A percentile compares a stretch with the other conserved stretches of the same genome.
Evolutionary conservation across 37 sponge, comb jelly and placozoan genomes (phyloP).

Genomic region (Hexactinellida sp.): DNA sequence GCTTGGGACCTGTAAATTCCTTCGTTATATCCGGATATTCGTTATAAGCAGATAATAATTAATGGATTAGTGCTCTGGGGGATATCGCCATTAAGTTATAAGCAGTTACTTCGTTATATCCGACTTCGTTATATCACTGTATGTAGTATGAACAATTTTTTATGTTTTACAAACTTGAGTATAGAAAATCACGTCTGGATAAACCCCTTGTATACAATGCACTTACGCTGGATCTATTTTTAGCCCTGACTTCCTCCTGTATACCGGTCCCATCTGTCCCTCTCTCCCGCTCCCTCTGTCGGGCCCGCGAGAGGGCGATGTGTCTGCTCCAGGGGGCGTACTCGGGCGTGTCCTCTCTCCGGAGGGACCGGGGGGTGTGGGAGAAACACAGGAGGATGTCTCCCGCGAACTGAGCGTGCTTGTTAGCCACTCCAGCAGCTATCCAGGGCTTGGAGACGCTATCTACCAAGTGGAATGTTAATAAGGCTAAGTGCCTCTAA

Average conservation of each 20-base stretch:
- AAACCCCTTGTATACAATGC: not conserved
- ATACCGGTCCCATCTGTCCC: not conserved
- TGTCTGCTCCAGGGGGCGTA: not conserved
- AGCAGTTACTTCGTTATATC: too few species aligned
- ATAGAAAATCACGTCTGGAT: too few species aligned
- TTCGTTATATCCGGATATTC: too few species aligned
- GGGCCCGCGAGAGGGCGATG: not conserved
- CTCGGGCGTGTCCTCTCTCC: not conserved
- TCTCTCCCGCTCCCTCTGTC: slow-evolving; percentile 15
- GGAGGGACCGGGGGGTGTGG: slow-evolving; percentile 20
- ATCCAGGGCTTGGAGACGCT: not conserved
- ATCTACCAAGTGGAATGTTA: too few species aligned
- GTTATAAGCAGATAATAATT: too few species aligned
- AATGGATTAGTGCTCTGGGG: too few species aligned
- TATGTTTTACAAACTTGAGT: too few species aligned
- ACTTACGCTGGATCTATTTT: not conserved
- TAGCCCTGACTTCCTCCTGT: not conserved
- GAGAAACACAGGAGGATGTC: slow-evolving; percentile 32
- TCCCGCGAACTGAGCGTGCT: slow-evolving; percentile 22
- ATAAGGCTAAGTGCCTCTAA: too few species aligned
- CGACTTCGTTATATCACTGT: too few species aligned
- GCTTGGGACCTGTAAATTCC: too few species aligned
- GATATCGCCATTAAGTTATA: too few species aligned
- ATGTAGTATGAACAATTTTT: too few species aligned
- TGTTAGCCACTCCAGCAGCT: slow-evolving; percentile 1